A percentile compares a stretch with the other conserved stretches of the same genome.
Conservation (phyloP, 2,113 vertebrate genomes). For the Xenotilapia caudafasciata region DNA sequence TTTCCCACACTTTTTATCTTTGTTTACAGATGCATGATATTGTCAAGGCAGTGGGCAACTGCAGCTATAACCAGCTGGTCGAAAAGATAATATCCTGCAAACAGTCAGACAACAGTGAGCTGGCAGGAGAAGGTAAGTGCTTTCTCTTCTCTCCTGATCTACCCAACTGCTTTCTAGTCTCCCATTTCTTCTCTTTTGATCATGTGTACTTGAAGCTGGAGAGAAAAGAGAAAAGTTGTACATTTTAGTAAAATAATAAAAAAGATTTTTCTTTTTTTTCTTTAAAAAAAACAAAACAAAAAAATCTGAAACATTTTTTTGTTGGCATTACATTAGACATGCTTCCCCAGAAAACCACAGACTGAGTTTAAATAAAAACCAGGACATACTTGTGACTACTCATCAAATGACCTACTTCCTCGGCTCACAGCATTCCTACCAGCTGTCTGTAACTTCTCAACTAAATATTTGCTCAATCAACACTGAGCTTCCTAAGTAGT, state of each 20-base stretch:
- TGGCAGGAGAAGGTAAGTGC: constrained; percentile 90
- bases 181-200: not conserved
- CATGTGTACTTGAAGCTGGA: not conserved
- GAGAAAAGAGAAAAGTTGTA: not conserved
- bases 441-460: constrained; percentile 1
- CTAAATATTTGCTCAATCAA: constrained; percentile 21
- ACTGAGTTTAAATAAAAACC: not conserved
- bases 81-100: constrained; percentile 99
- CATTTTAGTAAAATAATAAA: not conserved
- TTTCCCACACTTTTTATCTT: constrained; percentile 18
- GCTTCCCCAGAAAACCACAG: not conserved
- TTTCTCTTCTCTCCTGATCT: not conserved
- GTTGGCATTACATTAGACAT: not conserved
- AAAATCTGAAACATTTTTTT: not conserved
- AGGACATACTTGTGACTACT: not conserved
- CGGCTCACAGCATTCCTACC: not conserved
- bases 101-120: constrained; percentile 91
- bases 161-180: not conserved
- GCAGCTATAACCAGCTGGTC: constrained; percentile 98
- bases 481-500: not conserved
- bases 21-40: constrained; percentile 85
- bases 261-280: not conserved
- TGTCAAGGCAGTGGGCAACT: constrained; percentile 94
- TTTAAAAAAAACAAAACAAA: not conserved
- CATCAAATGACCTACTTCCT: constrained; percentile 23